Percentiles rank a stretch among this genome's conserved stretches.
phyloP scores from a whole-genome alignment of 2,797 vertebrate genomes.

The Tangara arthus region DNA sequence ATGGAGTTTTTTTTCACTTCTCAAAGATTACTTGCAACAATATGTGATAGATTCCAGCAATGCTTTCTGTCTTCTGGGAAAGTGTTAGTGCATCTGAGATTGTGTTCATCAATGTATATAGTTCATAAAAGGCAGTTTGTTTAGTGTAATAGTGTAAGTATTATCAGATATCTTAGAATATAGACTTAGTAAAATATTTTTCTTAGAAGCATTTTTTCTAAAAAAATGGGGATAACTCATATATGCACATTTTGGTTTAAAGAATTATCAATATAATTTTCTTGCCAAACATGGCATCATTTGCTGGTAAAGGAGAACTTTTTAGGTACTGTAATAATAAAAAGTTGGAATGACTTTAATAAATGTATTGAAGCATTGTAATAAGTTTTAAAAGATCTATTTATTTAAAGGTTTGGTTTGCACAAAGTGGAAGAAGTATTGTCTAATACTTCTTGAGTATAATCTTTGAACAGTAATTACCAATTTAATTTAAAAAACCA shows the following conservation, averaged over 20 bases:
- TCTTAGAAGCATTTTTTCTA: constrained; percentile 9
- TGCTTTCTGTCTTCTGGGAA: neutral
- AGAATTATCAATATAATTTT: neutral
- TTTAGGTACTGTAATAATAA: neutral
- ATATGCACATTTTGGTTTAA: neutral
- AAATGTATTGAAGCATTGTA: neutral
- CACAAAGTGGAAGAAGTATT: neutral
- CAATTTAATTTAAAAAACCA: neutral
- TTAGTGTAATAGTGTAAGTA: neutral
- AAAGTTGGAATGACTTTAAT: neutral
- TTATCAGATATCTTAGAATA: neutral
- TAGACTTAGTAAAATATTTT: neutral
- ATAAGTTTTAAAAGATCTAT: neutral
- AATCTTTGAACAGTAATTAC: neutral
- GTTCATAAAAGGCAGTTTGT: neutral
- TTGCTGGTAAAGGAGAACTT: neutral
- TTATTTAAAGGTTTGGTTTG: constrained; percentile 6
- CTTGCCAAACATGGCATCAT: neutral
- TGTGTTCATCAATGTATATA: neutral
- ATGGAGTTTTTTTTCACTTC: neutral
- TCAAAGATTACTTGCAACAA: neutral
- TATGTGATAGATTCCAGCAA: neutral
- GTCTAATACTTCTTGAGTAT: neutral
- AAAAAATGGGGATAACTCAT: neutral
- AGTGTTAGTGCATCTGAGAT: neutral